Base-by-base conservation (phyloP, 1,140 invertebrate genomes). In the Diachasma alloeum region DNA sequence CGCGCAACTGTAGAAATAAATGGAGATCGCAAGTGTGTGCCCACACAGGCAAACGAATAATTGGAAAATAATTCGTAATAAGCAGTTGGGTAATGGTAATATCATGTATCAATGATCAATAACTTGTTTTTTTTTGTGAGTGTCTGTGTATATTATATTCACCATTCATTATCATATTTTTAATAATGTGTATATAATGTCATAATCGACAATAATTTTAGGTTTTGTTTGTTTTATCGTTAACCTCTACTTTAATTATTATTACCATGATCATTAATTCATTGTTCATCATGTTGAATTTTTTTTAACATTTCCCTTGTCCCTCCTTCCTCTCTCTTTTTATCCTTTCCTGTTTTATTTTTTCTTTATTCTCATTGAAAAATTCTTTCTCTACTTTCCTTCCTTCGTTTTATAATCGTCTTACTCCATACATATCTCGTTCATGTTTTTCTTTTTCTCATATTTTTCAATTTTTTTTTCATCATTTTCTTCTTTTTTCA, bases 111-210 rank as follows among this genome's bases (percentile, higher is more conserved):
- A 80, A 77, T 85, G 79, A 77, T 80, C 70, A 81, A 81, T 81
- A 72, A 79, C 67, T 68, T 68, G 10, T 36, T 75, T 68, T 56
- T 68, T 77, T 72, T 77, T 63, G 76, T 75, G 66, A 46, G 68
- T 83, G 82, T 84, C 69, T 79, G 80, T 85, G 78, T 84, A 82
- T 84, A 84, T 78, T 82, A 81, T 83, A 83, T 77, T 77, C 66
- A 68, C 73, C 75, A 79, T 77, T 56, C 75, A 79, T 75, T 77
- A 77, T 72, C 71, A 72, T 77, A 72, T 75, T 69, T 75, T 74
- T 66, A 80, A 78, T 74, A 80, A 78, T 75, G 70, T 80, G 79
- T 80, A 80, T 80, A 80, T 80, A 78, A 79, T 66, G 73, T 79
- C 68, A 77, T 78, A 71, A 44, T 63, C 31, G 77, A 79, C 78